These are phyloP conservation scores for Apomyelois bistriatella DNA, from an alignment of 2,888 invertebrate genomes.

Conservation along the genomic window DNA sequence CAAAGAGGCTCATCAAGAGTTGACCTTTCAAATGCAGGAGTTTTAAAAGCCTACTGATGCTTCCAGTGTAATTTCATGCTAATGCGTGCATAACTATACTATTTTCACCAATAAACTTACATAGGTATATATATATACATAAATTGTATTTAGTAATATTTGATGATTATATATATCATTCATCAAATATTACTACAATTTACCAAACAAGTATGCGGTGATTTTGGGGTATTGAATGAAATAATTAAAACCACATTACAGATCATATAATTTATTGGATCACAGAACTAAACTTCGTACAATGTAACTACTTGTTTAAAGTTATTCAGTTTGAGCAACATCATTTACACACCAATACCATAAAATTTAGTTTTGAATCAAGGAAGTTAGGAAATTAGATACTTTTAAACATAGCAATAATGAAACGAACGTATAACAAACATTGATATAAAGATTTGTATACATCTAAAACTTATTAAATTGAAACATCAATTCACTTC, in stretches of 20 bases:
- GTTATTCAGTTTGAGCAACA: conserved; percentile 73
- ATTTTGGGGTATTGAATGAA: background rate
- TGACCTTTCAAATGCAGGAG: no score
- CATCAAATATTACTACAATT: no score
- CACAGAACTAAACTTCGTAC: conserved; percentile 74
- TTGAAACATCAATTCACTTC: conserved; percentile 10
- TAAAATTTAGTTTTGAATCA: conserved; percentile 34
- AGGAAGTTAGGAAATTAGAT: conserved; percentile 29
- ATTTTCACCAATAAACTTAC: no score
- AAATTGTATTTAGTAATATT: no score
- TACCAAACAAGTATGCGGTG: background rate
- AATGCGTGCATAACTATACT: no score
- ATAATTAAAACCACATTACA: conserved; percentile 38
- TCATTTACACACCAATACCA: conserved; percentile 57
- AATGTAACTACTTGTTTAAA: conserved; percentile 65
- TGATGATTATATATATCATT: no score
- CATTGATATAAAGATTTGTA: background rate
- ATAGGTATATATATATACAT: no score
- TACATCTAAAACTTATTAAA: conserved; percentile 1
- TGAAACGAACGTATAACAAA: conserved; percentile 12
- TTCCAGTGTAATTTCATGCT: no score
- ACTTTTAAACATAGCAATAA: background rate
- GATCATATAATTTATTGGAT: conserved; percentile 68
- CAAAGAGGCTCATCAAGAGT: no score
- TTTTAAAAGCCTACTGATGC: no score